phyloP scores from a whole-genome alignment of 2,888 invertebrate genomes.

The Stegana nigrithorax region DNA sequence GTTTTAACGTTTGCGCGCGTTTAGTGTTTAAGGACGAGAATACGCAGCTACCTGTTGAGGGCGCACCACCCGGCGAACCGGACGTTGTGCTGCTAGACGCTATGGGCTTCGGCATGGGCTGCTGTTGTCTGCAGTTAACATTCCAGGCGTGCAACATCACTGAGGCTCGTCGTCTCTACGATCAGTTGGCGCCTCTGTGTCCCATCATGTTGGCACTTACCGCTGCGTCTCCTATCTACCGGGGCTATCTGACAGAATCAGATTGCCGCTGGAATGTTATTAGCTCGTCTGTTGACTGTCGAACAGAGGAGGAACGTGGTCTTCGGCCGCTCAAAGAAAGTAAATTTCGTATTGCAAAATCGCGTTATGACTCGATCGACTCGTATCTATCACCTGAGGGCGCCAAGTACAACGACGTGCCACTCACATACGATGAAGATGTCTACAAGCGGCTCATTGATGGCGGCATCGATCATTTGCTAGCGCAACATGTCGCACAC shows the following conservation, averaged over 20 bases:
- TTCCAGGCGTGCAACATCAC: conserved; percentile 94
- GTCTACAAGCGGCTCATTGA: conserved; percentile 85
- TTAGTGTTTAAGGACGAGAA: conserved; percentile 90
- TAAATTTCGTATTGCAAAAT: conserved; percentile 89
- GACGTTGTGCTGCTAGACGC: conserved; percentile 98
- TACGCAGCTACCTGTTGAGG: conserved; percentile 87
- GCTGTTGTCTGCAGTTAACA: conserved; percentile 94
- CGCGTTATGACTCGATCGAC: conserved; percentile 97
- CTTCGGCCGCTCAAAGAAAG: conserved; percentile 77
- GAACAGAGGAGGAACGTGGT: conserved; percentile 92
- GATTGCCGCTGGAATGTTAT: conserved; percentile 99
- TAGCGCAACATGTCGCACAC: conserved; percentile 97
- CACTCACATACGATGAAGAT: conserved; percentile 84
- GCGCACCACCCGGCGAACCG: conserved; percentile 80
- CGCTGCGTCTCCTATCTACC: conserved; percentile 94
- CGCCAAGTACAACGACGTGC: conserved; percentile 93
- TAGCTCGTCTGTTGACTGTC: conserved; percentile 94
- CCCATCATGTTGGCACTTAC: conserved; percentile 97
- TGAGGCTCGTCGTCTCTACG: conserved; percentile 95
- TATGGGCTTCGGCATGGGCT: conserved; percentile 99
- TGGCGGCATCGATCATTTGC: conserved; percentile 90
- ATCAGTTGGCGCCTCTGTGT: conserved; percentile 95
- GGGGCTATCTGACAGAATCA: conserved; percentile 93
- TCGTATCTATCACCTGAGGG: conserved; percentile 93
- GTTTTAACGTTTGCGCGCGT: too few relatives aligned